Percentiles rank a stretch among this genome's conserved stretches.
Evolutionary conservation across 53 echinoderm and acorn worm species (phyloP).

Genomic region (Stichopus horrens): DNA sequence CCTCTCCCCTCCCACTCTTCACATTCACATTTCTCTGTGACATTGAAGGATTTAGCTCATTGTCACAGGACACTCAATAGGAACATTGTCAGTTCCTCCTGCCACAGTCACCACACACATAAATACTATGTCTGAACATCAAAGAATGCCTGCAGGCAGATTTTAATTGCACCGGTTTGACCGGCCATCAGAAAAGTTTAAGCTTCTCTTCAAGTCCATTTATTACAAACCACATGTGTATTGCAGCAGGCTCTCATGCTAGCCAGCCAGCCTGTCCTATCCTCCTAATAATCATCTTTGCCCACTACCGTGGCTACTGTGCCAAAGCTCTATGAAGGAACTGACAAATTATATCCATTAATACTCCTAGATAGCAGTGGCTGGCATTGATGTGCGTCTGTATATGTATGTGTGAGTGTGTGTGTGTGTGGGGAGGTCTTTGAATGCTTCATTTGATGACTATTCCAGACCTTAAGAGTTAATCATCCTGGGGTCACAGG

Average conservation of each 20-base stretch:
- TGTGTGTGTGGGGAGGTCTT: constrained; percentile 46
- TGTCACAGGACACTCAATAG: background rate
- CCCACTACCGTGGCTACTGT: background rate
- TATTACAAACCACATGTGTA: constrained; percentile 39
- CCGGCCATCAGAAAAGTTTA: background rate
- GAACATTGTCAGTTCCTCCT: background rate
- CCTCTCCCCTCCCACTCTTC: too few relatives aligned
- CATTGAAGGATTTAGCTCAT: too few relatives aligned
- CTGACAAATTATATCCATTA: constrained; percentile 54
- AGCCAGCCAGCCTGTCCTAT: background rate
- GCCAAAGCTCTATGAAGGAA: constrained; percentile 26
- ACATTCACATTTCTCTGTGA: too few relatives aligned
- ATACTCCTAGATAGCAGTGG: background rate
- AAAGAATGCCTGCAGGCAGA: constrained; percentile 41
- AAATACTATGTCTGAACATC: background rate
- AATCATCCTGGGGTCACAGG: constrained; percentile 64
- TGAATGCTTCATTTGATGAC: constrained; percentile 58
- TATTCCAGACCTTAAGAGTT: constrained; percentile 64
- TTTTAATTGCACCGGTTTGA: constrained; percentile 46
- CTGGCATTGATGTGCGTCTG: too few relatives aligned
- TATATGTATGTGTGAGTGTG: too few relatives aligned
- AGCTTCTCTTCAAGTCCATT: background rate
- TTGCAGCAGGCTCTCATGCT: background rate
- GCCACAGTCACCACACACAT: constrained; percentile 5
- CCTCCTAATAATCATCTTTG: background rate